Evolutionary conservation across 2,113 vertebrate genomes (phyloP).

Genomic region (Manacus vitellinus): DNA sequence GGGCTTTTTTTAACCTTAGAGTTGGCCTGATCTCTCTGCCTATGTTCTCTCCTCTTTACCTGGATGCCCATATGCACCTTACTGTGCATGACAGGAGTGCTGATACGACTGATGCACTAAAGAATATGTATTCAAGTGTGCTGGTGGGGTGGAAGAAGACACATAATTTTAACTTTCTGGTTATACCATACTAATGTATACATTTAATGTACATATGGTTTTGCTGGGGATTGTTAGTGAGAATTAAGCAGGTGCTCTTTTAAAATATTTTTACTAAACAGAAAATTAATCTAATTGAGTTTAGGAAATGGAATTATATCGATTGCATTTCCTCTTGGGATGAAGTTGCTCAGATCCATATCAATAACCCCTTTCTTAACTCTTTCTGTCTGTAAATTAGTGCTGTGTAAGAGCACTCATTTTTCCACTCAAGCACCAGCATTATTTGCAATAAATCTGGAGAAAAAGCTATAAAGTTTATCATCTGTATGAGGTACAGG

Average conservation of each 20-base stretch:
- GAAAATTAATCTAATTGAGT: neutral
- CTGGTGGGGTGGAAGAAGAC: neutral
- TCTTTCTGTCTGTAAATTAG: neutral
- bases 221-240: neutral
- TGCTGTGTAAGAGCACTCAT: neutral
- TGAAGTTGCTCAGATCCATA: neutral
- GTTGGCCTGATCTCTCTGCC: neutral
- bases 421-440: neutral
- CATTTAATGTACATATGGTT: accelerated
- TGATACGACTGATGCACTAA: neutral
- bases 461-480: neutral
- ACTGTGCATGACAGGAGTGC: neutral
- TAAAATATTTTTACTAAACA: neutral
- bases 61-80: neutral
- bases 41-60: neutral
- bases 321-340: neutral
- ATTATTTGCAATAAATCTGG: neutral
- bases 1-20: neutral
- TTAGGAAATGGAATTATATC: neutral
- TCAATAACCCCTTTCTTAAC: neutral
- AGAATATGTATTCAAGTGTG: neutral
- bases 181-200: neutral
- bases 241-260: neutral
- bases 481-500: neutral
- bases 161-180: neutral